Evolutionary conservation across 2,797 vertebrate species (phyloP).

Genomic region (Sebastes itinus): DNA sequence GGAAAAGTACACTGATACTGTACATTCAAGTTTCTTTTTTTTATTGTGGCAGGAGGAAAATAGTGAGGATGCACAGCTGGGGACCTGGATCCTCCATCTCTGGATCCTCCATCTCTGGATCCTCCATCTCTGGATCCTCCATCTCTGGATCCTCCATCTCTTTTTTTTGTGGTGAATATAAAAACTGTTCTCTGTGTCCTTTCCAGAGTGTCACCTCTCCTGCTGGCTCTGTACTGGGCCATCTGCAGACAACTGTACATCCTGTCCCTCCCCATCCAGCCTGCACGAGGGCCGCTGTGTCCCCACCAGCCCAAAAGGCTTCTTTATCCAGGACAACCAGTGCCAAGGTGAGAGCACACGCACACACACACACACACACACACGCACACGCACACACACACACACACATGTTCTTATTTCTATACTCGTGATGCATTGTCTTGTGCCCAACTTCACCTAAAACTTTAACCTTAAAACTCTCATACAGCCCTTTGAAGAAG

Average conservation of each 20-base stretch:
- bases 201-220: slow-evolving; percentile 87
- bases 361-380: not conserved
- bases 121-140: not conserved
- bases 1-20: not conserved
- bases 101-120: too few relatives aligned
- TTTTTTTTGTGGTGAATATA: not conserved
- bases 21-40: not conserved
- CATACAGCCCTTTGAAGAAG: not conserved
- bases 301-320: slow-evolving; percentile 81
- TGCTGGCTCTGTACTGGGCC: slow-evolving; percentile 84
- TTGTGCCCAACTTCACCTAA: not conserved
- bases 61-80: not conserved
- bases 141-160: too few relatives aligned
- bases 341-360: slow-evolving; percentile 83
- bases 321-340: slow-evolving; percentile 70
- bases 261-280: slow-evolving; percentile 72
- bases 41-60: too few relatives aligned
- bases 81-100: not conserved
- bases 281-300: slow-evolving; percentile 84
- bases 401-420: not conserved
- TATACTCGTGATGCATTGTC: not conserved
- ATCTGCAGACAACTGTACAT: slow-evolving; percentile 82
- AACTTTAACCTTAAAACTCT: not conserved
- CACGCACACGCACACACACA: not conserved
- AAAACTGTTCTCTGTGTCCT: not conserved